These are phyloP conservation scores for Drosophila colorata DNA, from an alignment of 2,888 invertebrate species.

Conservation along the genomic window DNA sequence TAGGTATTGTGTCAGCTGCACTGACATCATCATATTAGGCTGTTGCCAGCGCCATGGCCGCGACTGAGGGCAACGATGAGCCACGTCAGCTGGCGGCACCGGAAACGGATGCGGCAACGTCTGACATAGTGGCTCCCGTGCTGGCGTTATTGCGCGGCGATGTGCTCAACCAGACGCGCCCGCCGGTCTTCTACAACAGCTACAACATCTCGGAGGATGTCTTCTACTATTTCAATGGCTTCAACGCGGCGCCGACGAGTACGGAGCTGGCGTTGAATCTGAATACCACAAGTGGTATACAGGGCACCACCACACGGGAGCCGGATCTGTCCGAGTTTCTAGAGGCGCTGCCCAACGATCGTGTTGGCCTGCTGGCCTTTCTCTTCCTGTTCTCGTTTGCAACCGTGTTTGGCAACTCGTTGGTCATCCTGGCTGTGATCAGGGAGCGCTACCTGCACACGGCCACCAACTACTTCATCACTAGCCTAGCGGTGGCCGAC, in stretches of 20 bases:
- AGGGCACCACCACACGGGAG: constrained; percentile 71
- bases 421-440: constrained; percentile 97
- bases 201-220: constrained; percentile 84
- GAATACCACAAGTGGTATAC: constrained; percentile 32
- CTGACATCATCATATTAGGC: constrained; percentile 45
- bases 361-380: constrained; percentile 91
- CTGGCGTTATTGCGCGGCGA: constrained; percentile 58
- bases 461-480: constrained; percentile 98
- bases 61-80: constrained; percentile 78
- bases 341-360: constrained; percentile 88
- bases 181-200: constrained; percentile 79
- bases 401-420: constrained; percentile 97
- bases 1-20: constrained; percentile 47
- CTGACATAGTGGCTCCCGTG: constrained; percentile 55
- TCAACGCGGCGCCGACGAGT: constrained; percentile 61
- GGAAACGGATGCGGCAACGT: constrained; percentile 73
- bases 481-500: constrained; percentile 98
- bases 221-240: constrained; percentile 83
- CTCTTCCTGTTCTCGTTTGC: constrained; percentile 95
- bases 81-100: constrained; percentile 58
- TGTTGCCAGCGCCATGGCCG: constrained; percentile 48
- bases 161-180: constrained; percentile 69
- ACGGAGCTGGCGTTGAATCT: constrained; percentile 54
- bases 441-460: constrained; percentile 97
- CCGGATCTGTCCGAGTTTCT: constrained; percentile 84